Evolutionary conservation across 2,797 vertebrate genomes (phyloP).

Genomic region (Corythornis leucogaster): DNA sequence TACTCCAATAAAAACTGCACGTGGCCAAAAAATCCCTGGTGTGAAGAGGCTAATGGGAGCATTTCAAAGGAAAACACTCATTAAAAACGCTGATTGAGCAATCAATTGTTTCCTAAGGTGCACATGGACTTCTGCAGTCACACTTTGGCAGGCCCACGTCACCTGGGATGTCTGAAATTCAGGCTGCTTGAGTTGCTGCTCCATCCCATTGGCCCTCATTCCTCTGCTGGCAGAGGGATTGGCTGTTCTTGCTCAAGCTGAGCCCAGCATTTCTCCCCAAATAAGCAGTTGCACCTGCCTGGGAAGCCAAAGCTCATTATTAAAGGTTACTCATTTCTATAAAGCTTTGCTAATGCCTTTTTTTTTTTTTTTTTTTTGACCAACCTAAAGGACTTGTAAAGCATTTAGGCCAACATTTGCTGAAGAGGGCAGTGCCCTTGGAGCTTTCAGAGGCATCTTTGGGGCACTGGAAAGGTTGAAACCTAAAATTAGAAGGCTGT

Average conservation of each 20-base stretch:
- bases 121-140: slow-evolving; percentile 8
- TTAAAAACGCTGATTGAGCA: slow-evolving; percentile 57
- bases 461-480: slow-evolving; percentile 30
- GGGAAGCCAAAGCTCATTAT: slow-evolving; percentile 36
- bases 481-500: slow-evolving; percentile 40
- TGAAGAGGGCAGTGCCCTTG: neutral
- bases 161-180: slow-evolving; percentile 46
- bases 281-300: slow-evolving; percentile 26
- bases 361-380: slow-evolving; percentile 1
- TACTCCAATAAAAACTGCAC: slow-evolving; percentile 39
- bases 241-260: slow-evolving; percentile 28
- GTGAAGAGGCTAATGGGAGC: slow-evolving; percentile 12
- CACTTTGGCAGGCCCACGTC: slow-evolving; percentile 16
- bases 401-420: slow-evolving; percentile 41
- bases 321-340: slow-evolving; percentile 63
- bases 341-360: slow-evolving; percentile 37
- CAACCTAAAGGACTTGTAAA: slow-evolving; percentile 17
- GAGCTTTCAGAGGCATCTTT: slow-evolving; percentile 13
- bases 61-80: slow-evolving; percentile 58
- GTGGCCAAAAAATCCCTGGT: neutral
- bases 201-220: slow-evolving; percentile 34
- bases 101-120: slow-evolving; percentile 41
- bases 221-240: slow-evolving; percentile 37
- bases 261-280: slow-evolving; percentile 17
- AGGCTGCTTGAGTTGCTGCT: slow-evolving; percentile 11